These are phyloP conservation scores for Panopea generosa DNA, from an alignment of 2,888 invertebrate genomes.

Conservation along the genomic window DNA sequence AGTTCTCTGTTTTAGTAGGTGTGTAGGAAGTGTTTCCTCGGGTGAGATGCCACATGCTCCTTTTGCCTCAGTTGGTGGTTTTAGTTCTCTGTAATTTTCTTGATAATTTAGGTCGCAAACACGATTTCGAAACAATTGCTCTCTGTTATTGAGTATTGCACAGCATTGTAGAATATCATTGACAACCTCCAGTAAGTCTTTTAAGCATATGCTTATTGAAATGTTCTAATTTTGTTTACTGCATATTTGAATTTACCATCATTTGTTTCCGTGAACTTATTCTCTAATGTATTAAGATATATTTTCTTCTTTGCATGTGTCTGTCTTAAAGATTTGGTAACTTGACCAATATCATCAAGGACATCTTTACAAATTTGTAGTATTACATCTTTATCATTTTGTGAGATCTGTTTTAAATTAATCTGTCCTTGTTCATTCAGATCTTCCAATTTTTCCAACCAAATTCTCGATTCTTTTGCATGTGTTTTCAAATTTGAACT, in stretches of 20 bases:
- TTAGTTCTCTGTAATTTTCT: slow-evolving; percentile 18
- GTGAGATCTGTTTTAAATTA: too few relatives aligned
- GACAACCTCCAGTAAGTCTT: neutral
- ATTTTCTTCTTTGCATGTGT: slow-evolving; percentile 1
- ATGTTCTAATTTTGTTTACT: neutral
- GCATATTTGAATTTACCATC: slow-evolving; percentile 7
- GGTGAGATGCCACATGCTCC: neutral
- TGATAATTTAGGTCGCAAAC: slow-evolving; percentile 1
- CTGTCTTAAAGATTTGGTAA: neutral
- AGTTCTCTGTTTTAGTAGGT: slow-evolving; percentile 26
- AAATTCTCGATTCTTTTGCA: too few relatives aligned
- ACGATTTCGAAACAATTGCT: neutral
- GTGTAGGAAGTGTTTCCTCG: neutral
- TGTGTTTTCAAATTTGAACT: neutral
- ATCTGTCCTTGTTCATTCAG: too few relatives aligned
- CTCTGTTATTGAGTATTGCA: too few relatives aligned
- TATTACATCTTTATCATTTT: too few relatives aligned
- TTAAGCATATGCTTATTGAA: slow-evolving; percentile 1
- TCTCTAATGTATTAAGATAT: neutral
- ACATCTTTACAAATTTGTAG: too few relatives aligned
- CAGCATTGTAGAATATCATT: too few relatives aligned
- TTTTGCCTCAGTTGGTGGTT: neutral
- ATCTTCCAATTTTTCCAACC: too few relatives aligned
- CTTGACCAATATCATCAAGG: too few relatives aligned
- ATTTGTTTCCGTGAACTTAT: slow-evolving; percentile 8